Percentiles rank a stretch among this genome's conserved stretches.
Conservation (phyloP, 2,888 invertebrate species). For the Lasioglossum oenotherae region DNA sequence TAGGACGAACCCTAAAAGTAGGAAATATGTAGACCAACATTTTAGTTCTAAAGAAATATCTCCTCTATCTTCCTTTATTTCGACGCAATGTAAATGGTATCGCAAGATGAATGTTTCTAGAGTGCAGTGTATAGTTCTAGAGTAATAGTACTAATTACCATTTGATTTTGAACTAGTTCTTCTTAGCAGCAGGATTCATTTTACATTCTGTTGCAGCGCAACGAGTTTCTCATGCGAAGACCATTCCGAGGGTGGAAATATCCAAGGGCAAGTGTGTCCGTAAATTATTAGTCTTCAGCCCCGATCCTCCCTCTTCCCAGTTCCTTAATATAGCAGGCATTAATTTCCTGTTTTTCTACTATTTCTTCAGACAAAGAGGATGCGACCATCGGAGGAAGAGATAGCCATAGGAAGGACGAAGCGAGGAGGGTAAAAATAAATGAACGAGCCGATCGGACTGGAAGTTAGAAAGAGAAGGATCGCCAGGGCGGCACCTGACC, state of each 20-base stretch:
- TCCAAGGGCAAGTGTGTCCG: neutral
- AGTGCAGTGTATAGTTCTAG: neutral
- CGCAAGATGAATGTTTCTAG: too few species aligned
- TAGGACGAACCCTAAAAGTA: neutral
- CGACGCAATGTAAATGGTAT: too few species aligned
- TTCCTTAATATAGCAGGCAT: slow-evolving; percentile 45
- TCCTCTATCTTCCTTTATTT: too few species aligned
- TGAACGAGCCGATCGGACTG: slow-evolving; percentile 69
- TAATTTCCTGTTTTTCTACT: slow-evolving; percentile 54
- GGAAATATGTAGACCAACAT: neutral
- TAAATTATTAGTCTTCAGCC: slow-evolving; percentile 10
- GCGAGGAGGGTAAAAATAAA: slow-evolving; percentile 71
- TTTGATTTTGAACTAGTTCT: neutral
- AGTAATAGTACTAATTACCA: neutral
- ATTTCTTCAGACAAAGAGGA: slow-evolving; percentile 43
- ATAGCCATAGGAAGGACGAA: slow-evolving; percentile 34
- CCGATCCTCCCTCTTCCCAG: slow-evolving; percentile 14
- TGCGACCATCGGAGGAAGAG: slow-evolving; percentile 24
- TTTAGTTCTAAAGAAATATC: too few species aligned
- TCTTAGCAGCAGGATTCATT: neutral
- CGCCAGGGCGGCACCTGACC: slow-evolving; percentile 83
- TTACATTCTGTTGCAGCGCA: neutral
- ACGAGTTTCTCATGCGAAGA: neutral
- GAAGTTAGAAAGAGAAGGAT: slow-evolving; percentile 75
- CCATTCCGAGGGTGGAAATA: neutral